Percentiles rank a stretch among this genome's conserved stretches.
phyloP scores from a whole-genome alignment of 2,888 invertebrate species.

The Laspeyria flexula region DNA sequence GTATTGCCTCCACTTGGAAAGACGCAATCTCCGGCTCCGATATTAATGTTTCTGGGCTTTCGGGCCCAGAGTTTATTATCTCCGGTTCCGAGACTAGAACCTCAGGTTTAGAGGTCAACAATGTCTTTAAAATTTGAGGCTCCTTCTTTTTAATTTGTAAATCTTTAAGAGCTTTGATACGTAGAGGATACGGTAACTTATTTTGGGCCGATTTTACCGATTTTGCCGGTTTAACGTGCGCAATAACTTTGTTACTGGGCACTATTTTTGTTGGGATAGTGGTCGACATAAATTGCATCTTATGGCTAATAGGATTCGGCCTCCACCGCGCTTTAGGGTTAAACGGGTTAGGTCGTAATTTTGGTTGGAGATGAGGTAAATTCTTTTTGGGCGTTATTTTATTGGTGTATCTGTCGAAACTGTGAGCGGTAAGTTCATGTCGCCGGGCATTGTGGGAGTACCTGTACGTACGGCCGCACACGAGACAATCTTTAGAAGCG shows the following conservation, averaged over 20 bases:
- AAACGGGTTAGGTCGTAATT: constrained; percentile 80
- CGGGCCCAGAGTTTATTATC: constrained; percentile 80
- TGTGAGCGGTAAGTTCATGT: constrained; percentile 79
- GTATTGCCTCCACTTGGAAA: constrained; percentile 81
- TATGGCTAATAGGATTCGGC: constrained; percentile 81
- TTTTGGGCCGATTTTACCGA: constrained; percentile 64
- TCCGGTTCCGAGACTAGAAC: constrained; percentile 80
- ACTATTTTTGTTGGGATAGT: constrained; percentile 63
- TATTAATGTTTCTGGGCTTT: constrained; percentile 81
- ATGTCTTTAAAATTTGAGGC: constrained; percentile 82
- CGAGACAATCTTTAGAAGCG: constrained; percentile 81
- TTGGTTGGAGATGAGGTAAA: constrained; percentile 67
- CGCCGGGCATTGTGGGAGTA: constrained; percentile 83
- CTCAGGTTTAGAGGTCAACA: constrained; percentile 79
- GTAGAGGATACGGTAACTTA: constrained; percentile 78
- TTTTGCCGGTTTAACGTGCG: constrained; percentile 74
- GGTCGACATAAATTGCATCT: constrained; percentile 74
- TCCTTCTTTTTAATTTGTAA: constrained; percentile 82
- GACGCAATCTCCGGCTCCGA: constrained; percentile 83
- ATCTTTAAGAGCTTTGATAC: constrained; percentile 83
- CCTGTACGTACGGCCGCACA: constrained; percentile 79
- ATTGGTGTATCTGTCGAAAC: constrained; percentile 82
- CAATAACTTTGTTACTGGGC: constrained; percentile 59
- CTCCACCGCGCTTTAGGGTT: constrained; percentile 81
- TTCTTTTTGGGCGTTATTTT: constrained; percentile 70